These are phyloP conservation scores for Mastomys coucha DNA, from an alignment of 2,113 vertebrate species.

Conservation along the genomic window DNA sequence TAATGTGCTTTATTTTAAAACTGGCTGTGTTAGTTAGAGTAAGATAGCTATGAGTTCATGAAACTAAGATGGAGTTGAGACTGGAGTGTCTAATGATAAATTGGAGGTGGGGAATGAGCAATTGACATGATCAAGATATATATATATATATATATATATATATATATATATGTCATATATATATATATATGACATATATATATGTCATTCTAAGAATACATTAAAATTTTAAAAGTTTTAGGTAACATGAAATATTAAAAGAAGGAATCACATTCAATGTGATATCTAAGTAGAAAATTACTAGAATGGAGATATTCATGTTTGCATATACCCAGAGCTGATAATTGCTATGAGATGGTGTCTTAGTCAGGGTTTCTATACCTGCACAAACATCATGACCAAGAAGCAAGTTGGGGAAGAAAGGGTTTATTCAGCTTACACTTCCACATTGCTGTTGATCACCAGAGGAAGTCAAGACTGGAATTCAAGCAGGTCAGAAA, in stretches of 20 bases:
- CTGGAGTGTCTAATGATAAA: not conserved
- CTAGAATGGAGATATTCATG: not conserved
- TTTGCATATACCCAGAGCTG: accelerated
- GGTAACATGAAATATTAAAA: not conserved
- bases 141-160: too few relatives aligned
- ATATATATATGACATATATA: too few relatives aligned
- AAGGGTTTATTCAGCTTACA: too few relatives aligned
- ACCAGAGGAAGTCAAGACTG: too few relatives aligned
- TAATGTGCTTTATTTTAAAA: not conserved
- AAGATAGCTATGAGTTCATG: not conserved
- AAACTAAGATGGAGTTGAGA: not conserved
- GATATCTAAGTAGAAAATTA: not conserved
- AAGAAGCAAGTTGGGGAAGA: too few relatives aligned
- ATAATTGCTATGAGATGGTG: not conserved
- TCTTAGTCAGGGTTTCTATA: too few relatives aligned
- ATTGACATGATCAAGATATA: not conserved
- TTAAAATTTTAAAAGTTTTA: not conserved
- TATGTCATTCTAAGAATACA: not conserved
- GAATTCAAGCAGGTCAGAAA: too few relatives aligned
- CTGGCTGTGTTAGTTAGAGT: not conserved
- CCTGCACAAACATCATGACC: too few relatives aligned
- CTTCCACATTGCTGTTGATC: too few relatives aligned
- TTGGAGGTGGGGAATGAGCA: not conserved
- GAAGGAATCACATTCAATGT: not conserved
- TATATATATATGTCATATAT: too few relatives aligned